Base-by-base conservation (phyloP, 2,797 vertebrate genomes). In the Cottoperca gobio region DNA sequence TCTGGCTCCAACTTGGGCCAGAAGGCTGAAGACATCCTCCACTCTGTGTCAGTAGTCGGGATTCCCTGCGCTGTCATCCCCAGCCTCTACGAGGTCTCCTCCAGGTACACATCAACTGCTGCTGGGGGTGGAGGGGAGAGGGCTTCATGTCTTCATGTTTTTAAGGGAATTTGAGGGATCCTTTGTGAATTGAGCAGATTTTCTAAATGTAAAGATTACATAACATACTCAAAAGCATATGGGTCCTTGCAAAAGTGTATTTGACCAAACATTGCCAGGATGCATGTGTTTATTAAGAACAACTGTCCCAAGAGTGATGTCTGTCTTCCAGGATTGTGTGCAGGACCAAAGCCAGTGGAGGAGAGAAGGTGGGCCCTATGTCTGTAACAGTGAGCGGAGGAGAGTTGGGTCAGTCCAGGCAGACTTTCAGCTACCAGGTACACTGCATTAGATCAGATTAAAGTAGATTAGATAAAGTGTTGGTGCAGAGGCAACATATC, bases 1-100 rank as follows among this genome's bases (percentile, higher is more conserved):
- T 95, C 94, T 35, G 98, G 98, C 81, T 99, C 98, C 76, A 98
- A 99, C 93, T 94, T 99, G 85, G 98, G 98, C 58, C 98, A 98
- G 88, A 97, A 97, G 72, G 94, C 97, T 11, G 94, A 96, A 73
- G 98, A 99, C 74, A 96, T 99, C 88, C 91, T 96, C 60, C 89
- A 94, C 87, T 97, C 95, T 1, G 97, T 99, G 85, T 92, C 72
- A 1, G 97, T 99, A 72, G 98, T 97, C 3, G 96, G 93, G 35
- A 94, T 97, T 62, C 91, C 94, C 65, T 99, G 98, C 88, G 83
- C 85, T 0, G 97, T 99, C 86, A 94, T 96, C 69, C 88, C 93
- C 46, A 86, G 84, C 79, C 94, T 95, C 65, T 99, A 99, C n/a
- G 96, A 98, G 89, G 95, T 99, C 82, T 99, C 98, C 48, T 97